Conservation (phyloP, 2,797 vertebrate genomes). For the Poecile montanus region DNA sequence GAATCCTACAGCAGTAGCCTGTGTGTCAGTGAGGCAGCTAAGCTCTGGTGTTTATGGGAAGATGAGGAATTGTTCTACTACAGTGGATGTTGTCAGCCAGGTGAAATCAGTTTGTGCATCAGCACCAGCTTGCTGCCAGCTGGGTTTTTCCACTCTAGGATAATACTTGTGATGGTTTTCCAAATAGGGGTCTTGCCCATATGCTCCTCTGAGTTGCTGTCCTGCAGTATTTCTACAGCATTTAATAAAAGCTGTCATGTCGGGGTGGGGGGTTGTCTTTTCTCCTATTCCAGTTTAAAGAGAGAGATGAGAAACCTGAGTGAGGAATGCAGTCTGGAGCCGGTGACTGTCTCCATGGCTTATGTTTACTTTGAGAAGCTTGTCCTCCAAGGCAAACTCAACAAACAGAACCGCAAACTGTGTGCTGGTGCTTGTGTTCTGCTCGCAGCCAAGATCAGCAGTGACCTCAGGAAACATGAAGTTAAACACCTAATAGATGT, state of each 20-base stretch:
- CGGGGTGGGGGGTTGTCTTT: not conserved
- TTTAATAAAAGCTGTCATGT: not conserved
- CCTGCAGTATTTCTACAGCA: not conserved
- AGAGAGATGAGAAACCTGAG: conserved; percentile 93
- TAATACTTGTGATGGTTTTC: not conserved
- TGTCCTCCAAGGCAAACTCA: conserved; percentile 93
- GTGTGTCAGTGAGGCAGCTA: not conserved
- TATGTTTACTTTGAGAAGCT: conserved; percentile 99
- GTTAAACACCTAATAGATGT: conserved; percentile 96
- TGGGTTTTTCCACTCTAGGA: not conserved
- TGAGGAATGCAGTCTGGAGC: conserved; percentile 91
- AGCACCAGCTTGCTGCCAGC: conserved; percentile 12
- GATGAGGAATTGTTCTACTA: not conserved
- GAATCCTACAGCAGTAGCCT: not conserved
- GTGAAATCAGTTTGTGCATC: not conserved
- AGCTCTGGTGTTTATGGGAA: not conserved
- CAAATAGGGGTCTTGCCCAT: not conserved
- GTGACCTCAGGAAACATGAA: conserved; percentile 92
- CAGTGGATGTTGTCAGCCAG: not conserved
- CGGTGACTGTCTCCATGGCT: conserved; percentile 92
- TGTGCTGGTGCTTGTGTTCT: conserved; percentile 92
- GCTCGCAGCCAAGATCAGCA: conserved; percentile 97
- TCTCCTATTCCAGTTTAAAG: conserved; percentile 82
- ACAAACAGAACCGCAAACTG: conserved; percentile 98
- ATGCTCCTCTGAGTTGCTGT: not conserved